Base-by-base conservation (phyloP, 2,113 vertebrate species). In the Bubo scandiacus region DNA sequence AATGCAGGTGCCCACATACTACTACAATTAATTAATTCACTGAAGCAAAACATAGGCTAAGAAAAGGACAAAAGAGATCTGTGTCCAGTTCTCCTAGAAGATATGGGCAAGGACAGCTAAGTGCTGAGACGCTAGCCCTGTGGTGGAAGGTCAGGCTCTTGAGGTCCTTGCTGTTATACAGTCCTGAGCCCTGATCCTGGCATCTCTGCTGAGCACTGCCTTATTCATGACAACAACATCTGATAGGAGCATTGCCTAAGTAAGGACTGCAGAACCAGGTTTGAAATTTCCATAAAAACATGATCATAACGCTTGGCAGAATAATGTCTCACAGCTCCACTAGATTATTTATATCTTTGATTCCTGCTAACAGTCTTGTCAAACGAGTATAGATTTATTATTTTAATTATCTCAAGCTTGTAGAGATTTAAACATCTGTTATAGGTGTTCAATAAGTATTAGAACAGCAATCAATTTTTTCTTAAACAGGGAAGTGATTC, bases 391-490 rank as follows among this genome's bases (percentile, higher is more conserved):
- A 94, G 97, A 98, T 98, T 98, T 98, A 98, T 97, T 95, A 97
- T 98, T 98, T 98, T 97, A 97, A 98, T 98, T 97, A 97, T 97
- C 90, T 97, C 91, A 91, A 87, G 96, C 93, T 93, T 89, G 80
- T 96, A 97, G 91, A 97, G 96, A 98, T 97, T 97, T 98, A 98
- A 98, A 94, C 96, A 97, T 97, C 92, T 96, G 93, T 97, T 98
- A 97, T 91, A 98, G 96, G 85, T 94, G 88, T 97, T 98, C 97
- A 97, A 97, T 98, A 98, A 96, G 94, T 92, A 98, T 98, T 98
- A 98, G 92, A 97, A 96, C 96, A 97, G 96, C 90, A 94, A 97
- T 98, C 94, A 72, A 94, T 98, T 97, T 97, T 97, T 97, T 89
- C 88, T 97, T 97, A 95, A 98, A 57, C 79, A 45, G 49, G 86